Evolutionary conservation across 1,140 invertebrate species (phyloP), one percentile per base, ranked within the genome.

Genomic region (Rhysida immarginata): DNA sequence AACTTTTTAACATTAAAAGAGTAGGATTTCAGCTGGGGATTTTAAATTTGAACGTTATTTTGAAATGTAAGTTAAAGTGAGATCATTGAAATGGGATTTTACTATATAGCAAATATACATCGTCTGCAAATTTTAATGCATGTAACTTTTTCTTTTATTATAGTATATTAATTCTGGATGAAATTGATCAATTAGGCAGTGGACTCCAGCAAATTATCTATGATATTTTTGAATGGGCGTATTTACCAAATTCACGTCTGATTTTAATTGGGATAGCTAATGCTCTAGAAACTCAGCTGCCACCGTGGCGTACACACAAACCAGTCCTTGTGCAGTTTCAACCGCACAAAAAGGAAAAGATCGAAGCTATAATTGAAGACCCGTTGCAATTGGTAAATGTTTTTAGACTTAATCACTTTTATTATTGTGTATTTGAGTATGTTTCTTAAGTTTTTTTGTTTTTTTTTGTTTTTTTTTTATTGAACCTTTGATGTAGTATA

Each of bases 261-360:
- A 77, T 96, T 56, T 72, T 99, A 1, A 77, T 98, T 46, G 94
- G 93, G 26, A 86, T 98, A 62, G 88, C 95, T 16, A 99, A 99
- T 74, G 83, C 92, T n/a, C 74, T 97, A 52, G 93, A 97, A 75
- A 74, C 92, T 25, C 75, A 91, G 56, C 74, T 97, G 1, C 29
- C 5, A 35, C 5, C 29, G 5, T 16, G 29, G 16, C 29, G 16
- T 5, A 35, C 5, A 5, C 16, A 16, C 16, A 35, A 35, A 35
- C 29, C 29, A 8, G 5, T 35, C 16, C 29, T 35, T 35, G 77
- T 97, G 62, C 85, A 94, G 67, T 99, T 97, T 74, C 72, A 83
- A n/a, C 87, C 94, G 0, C 98, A 99, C 66, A 80, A 83, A 14
- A 87, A 85, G 62, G 75, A 85, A 59, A 87, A 98, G 71, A 93